A percentile compares a stretch with the other conserved stretches of the same genome.
Conservation (phyloP, 2,113 vertebrate genomes). For the Trogon surrucura region DNA sequence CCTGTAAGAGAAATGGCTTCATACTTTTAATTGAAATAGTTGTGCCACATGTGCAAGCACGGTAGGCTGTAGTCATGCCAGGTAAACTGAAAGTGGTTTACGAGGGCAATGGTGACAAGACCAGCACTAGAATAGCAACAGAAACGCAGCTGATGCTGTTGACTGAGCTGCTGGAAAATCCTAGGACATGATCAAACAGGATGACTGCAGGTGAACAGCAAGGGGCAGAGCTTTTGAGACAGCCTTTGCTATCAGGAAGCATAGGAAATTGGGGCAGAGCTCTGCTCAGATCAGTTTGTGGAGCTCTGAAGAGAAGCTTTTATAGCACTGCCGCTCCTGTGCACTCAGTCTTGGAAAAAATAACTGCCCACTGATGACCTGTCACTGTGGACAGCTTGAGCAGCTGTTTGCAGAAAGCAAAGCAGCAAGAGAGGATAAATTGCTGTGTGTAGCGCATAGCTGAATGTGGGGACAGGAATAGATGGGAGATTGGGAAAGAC, state of each 20-base stretch:
- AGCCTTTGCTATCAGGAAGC: slow-evolving; percentile 17
- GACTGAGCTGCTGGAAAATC: not conserved
- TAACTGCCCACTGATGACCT: slow-evolving; percentile 56
- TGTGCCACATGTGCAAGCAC: not conserved
- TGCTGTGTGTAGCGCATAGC: slow-evolving; percentile 22
- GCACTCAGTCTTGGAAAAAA: slow-evolving; percentile 9
- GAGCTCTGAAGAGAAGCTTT: slow-evolving; percentile 2
- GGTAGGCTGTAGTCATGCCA: not conserved
- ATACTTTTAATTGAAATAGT: not conserved
- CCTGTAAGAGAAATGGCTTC: not conserved
- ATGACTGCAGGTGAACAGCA: not conserved
- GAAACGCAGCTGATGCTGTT: not conserved
- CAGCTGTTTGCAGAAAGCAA: slow-evolving; percentile 40
- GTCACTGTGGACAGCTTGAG: slow-evolving; percentile 37
- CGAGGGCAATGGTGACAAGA: not conserved
- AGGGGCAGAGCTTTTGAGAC: not conserved
- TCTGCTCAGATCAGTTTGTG: not conserved
- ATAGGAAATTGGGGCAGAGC: not conserved
- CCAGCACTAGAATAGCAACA: not conserved
- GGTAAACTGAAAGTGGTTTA: slow-evolving; percentile 26
- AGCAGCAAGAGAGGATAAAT: slow-evolving; percentile 38
- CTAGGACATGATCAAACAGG: not conserved
- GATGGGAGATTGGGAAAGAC: slow-evolving; percentile 24
- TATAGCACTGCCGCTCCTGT: not conserved
- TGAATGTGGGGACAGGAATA: slow-evolving; percentile 59